A percentile compares a stretch with the other conserved stretches of the same genome.
Evolutionary conservation across 2,797 vertebrate genomes (phyloP).

Genomic region (Myotis myotis): DNA sequence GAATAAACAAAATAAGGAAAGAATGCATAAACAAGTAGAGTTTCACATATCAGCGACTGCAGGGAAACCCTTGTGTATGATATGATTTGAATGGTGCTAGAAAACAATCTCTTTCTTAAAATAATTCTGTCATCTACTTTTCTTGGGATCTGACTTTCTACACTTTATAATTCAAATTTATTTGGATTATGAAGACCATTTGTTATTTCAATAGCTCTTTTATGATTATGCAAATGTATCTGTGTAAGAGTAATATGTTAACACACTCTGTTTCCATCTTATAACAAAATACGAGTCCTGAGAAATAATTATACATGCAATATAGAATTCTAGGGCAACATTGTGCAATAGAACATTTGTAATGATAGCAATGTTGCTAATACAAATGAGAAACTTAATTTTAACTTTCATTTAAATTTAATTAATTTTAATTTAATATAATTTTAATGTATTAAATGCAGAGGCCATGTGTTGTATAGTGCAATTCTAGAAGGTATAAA

Average conservation of each 20-base stretch:
- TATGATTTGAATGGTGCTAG: neutral
- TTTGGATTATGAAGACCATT: neutral
- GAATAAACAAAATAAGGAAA: neutral
- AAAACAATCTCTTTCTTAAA: neutral
- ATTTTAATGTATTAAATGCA: neutral
- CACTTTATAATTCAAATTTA: neutral
- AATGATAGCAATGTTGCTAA: neutral
- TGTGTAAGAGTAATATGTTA: neutral
- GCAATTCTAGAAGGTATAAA: neutral
- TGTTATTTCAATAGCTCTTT: neutral
- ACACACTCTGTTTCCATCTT: neutral
- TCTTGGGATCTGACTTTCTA: neutral
- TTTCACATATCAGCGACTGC: neutral
- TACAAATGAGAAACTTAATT: neutral
- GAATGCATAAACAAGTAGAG: neutral
- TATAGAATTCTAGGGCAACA: neutral
- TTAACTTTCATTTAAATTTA: slow-evolving; percentile 25
- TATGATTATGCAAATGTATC: neutral
- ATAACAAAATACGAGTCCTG: neutral
- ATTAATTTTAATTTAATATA: neutral
- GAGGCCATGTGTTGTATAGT: neutral
- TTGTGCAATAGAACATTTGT: neutral
- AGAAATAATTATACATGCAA: neutral
- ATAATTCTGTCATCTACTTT: neutral
- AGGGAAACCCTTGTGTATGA: neutral